phyloP scores from a whole-genome alignment of 2,797 vertebrate species.

The Natrix natrix region DNA sequence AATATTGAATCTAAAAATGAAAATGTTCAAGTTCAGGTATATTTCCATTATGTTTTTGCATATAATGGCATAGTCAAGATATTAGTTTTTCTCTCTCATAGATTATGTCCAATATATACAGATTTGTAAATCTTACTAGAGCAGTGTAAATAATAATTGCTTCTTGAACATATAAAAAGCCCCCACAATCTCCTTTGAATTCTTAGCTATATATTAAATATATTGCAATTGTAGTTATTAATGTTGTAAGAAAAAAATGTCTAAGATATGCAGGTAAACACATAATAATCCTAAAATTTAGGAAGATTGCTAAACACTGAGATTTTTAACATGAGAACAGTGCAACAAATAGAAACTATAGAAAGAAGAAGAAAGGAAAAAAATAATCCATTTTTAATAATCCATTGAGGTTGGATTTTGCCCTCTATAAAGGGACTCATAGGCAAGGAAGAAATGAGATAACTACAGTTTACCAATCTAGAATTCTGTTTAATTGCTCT shows the following conservation, averaged over 20 bases:
- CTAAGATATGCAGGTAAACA: background rate
- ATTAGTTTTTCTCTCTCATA: background rate
- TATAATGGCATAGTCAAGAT: background rate
- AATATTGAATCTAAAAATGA: background rate
- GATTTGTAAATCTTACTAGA: background rate
- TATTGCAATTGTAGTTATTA: background rate
- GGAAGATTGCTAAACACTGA: background rate
- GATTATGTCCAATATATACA: background rate
- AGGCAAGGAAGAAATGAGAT: background rate
- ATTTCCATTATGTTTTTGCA: background rate
- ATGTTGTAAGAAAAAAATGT: background rate
- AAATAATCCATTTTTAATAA: background rate
- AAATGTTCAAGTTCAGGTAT: background rate
- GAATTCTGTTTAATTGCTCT: background rate
- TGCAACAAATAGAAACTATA: background rate
- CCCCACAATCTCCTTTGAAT: background rate
- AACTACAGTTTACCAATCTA: background rate
- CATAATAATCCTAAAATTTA: background rate
- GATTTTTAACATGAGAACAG: background rate
- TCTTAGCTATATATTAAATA: background rate
- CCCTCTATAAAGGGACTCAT: background rate
- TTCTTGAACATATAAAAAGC: background rate
- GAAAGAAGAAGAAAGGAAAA: background rate
- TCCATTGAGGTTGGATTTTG: background rate
- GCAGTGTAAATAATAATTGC: background rate